Percentiles rank a stretch among this genome's conserved stretches.
Evolutionary conservation across 2,113 vertebrate species (phyloP).

Genomic region (Lepus timidus): DNA sequence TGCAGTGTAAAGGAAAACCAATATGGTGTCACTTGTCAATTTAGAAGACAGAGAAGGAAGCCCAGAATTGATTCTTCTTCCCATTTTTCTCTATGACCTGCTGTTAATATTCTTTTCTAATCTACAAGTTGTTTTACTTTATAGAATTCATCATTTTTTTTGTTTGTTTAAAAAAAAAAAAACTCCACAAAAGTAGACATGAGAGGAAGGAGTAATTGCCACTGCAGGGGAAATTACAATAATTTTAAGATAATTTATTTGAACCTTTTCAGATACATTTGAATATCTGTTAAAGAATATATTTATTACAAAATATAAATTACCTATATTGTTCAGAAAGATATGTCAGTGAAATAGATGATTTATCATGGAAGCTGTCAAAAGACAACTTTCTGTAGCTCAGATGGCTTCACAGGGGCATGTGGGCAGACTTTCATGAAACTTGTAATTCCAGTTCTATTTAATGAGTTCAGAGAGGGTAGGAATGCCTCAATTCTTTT

Average conservation of each 20-base stretch:
- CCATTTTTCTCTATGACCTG: neutral
- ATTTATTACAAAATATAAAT: neutral
- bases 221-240: slow-evolving; percentile 31
- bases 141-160: neutral
- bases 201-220: neutral
- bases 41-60: neutral
- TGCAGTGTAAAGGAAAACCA: neutral
- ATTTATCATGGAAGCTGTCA: neutral
- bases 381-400: neutral
- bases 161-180: neutral
- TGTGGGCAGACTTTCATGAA: neutral
- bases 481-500: neutral
- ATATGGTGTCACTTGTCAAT: neutral
- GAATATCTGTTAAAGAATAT: neutral
- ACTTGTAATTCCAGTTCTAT: neutral
- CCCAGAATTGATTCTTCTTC: neutral
- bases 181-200: neutral
- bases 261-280: neutral
- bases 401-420: neutral
- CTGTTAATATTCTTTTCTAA: neutral
- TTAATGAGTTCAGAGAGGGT: neutral
- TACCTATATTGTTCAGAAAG: slow-evolving; percentile 4
- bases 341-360: neutral
- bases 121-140: neutral
- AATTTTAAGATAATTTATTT: slow-evolving; percentile 27